Base-by-base conservation (phyloP, 2,113 vertebrate genomes). In the Cettia cetti region DNA sequence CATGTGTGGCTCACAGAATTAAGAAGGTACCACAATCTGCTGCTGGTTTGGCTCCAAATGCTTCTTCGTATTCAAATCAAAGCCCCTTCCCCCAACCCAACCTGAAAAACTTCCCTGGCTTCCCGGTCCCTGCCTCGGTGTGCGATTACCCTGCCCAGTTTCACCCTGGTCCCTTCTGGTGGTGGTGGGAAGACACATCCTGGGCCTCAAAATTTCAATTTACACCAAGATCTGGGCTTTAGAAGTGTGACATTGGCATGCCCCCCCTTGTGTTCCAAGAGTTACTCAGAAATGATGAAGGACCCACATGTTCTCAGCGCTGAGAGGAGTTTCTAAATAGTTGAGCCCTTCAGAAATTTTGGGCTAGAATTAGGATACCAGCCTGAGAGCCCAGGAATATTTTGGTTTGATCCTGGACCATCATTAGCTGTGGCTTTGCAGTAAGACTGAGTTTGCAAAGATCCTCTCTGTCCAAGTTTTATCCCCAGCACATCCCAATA, bases 31-130 rank as follows among this genome's bases (percentile, higher is more conserved):
- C 94, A 82, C 95, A 92, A 89, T 95, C 93, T 96, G 93, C 79
- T 91, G 82, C 92, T 94, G 82, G 91, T 91, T 96, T 94, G 92
- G 86, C 91, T 96, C 95, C 95, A 97, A 96, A 96, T 95, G 89
- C 85, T 97, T 94, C 82, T 94, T 89, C 66, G 13, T 87, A 97
- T 94, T 95, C 94, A 96, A 96, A 94, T 90, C 66, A 88, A 93
- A 91, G 53, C 16, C 92, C 93, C 95, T 94, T 90, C 86, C 95
- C 94, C 94, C 88, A 88, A 2, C 11, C 30, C 53, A 42, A 81
- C 40, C 69, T 60, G 78, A 66, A 77, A 69, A 86, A 94, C 56
- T 49, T 89, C 56, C 64, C 85, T 75, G 0, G 1, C 12, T 56
- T 71, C 35, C 75, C 70, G 8, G 12, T 80, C 50, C 39, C 40